Conservation (phyloP, 2,888 invertebrate genomes). For the Eupithecia abbreviata region DNA sequence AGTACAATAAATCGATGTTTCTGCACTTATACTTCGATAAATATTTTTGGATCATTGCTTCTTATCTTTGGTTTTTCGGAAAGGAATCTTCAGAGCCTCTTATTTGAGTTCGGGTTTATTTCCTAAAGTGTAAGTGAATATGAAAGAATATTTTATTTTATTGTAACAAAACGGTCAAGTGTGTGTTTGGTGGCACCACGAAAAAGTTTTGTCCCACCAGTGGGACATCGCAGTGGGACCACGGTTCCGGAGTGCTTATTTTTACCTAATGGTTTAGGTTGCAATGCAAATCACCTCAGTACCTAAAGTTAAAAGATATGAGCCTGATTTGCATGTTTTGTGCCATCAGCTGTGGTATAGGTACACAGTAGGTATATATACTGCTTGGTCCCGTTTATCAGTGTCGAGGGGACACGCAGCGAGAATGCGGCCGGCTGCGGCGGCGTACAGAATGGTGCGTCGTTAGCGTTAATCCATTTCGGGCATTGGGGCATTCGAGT, state of each 20-base stretch:
- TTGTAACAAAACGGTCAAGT: too few relatives aligned
- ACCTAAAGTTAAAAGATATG: slow-evolving; percentile 33
- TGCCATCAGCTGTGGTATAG: slow-evolving; percentile 26
- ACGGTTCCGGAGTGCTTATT: too few relatives aligned
- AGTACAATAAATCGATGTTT: not conserved
- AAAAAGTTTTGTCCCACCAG: too few relatives aligned
- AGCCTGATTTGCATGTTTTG: slow-evolving; percentile 38
- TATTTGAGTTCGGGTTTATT: too few relatives aligned
- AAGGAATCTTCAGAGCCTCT: not conserved
- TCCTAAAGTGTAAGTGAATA: too few relatives aligned
- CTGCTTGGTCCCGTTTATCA: slow-evolving; percentile 55
- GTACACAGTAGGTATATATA: slow-evolving; percentile 12
- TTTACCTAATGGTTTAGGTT: too few relatives aligned
- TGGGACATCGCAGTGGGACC: too few relatives aligned
- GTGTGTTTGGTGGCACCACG: too few relatives aligned
- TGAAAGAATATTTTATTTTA: too few relatives aligned
- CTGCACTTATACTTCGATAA: not conserved
- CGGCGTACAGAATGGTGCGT: slow-evolving; percentile 72
- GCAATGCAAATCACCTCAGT: slow-evolving; percentile 11
- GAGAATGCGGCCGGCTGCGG: slow-evolving; percentile 58
- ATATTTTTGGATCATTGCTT: not conserved
- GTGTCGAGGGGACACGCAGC: slow-evolving; percentile 56
- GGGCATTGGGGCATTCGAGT: slow-evolving; percentile 69
- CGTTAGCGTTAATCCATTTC: slow-evolving; percentile 80
- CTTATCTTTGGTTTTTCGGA: not conserved